A percentile compares a stretch with the other conserved stretches of the same genome.
These are phyloP conservation scores for Albula glossodonta DNA, from an alignment of 2,113 vertebrate genomes.

Conservation along the genomic window DNA sequence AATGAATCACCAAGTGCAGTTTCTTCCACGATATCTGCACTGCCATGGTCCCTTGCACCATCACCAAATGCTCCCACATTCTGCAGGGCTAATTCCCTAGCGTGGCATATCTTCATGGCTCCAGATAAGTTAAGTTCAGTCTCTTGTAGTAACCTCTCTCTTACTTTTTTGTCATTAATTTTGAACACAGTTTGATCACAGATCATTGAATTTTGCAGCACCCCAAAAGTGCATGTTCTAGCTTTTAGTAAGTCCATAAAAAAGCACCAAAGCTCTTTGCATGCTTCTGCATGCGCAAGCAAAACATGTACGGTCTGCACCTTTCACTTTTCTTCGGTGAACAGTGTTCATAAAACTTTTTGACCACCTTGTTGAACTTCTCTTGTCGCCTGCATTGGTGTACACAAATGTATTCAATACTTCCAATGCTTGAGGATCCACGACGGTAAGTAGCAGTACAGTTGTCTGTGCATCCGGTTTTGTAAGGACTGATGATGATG, in stretches of 20 bases:
- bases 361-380: not conserved
- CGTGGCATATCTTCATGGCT: conserved; percentile 2
- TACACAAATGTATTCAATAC: conserved; percentile 13
- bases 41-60: too few species aligned
- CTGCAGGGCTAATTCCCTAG: not conserved
- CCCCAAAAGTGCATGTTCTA: not conserved
- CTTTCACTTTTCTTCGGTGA: conserved; percentile 6
- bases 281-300: not conserved
- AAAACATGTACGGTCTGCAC: not conserved
- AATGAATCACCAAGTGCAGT: too few species aligned
- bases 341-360: conserved; percentile 10
- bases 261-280: not conserved
- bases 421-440: conserved; percentile 16
- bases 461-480: conserved; percentile 9
- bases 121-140: not conserved
- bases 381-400: not conserved
- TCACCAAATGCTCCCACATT: not conserved
- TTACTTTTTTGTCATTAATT: conserved; percentile 4
- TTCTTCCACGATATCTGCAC: too few species aligned
- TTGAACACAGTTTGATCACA: not conserved
- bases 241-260: conserved; percentile 2
- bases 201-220: not conserved
- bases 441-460: conserved; percentile 6
- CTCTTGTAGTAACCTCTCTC: conserved; percentile 3
- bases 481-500: too few species aligned